phyloP scores from a whole-genome alignment of 2,797 vertebrate genomes.

The Fringilla coelebs region DNA sequence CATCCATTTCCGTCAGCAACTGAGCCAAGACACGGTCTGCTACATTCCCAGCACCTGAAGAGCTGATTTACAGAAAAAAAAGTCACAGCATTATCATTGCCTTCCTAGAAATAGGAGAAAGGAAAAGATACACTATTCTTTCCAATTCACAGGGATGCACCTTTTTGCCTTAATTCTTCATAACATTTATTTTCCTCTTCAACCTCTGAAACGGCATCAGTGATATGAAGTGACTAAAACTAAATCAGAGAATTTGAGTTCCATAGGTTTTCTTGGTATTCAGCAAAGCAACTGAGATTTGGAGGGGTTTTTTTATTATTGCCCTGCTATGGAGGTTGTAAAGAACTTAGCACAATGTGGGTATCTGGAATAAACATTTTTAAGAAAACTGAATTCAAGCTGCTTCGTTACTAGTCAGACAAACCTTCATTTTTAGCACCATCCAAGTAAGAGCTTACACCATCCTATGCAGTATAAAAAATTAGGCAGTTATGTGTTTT shows the following conservation, averaged over 20 bases:
- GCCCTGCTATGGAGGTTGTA: neutral
- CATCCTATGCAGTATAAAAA: neutral
- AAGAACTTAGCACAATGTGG: neutral
- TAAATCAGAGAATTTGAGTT: neutral
- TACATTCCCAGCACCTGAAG: slow-evolving; percentile 83
- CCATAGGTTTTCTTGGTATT: neutral
- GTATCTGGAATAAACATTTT: neutral
- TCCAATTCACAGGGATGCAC: neutral
- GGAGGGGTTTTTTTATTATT: neutral
- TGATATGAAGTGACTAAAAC: neutral
- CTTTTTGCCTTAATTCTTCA: neutral
- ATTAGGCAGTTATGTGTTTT: neutral
- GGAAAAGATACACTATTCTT: neutral
- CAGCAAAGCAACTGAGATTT: neutral
- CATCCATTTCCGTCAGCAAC: slow-evolving; percentile 96
- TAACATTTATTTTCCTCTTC: neutral
- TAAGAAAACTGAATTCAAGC: neutral
- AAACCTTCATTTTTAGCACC: neutral
- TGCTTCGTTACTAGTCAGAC: neutral
- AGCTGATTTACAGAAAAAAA: slow-evolving; percentile 71
- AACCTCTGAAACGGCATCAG: neutral
- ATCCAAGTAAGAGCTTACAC: neutral
- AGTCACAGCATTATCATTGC: neutral
- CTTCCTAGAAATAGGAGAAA: neutral
- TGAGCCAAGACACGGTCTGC: slow-evolving; percentile 94